Evolutionary conservation across 2,888 invertebrate species (phyloP), one percentile per base, ranked within the genome.

Genomic region (Scaptomyza polygonia): DNA sequence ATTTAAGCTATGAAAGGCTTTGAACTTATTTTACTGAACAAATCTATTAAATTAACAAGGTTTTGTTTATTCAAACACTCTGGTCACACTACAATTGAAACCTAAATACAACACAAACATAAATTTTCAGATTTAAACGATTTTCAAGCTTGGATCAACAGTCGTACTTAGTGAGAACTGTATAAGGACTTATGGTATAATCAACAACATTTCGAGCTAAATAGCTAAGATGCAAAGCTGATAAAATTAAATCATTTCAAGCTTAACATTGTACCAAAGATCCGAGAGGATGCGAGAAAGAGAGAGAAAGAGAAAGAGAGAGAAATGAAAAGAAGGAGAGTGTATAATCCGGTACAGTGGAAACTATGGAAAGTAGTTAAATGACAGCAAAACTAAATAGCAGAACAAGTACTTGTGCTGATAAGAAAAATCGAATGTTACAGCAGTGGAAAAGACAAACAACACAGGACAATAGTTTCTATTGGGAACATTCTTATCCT

Each of bases 311-410:
- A 36, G 14, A 8, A 14, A 7, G 36, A 14, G n/a, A 34, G 34
- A 16, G 5, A 44, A 25, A 3, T 9, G 9, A 0, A n/a, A 7
- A 14, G 0, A 29, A 18, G 8, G 18, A 3, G 2, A 5, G 9
- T 8, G 14, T 36, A 52, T 55, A 70, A 68, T 63, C 52, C 51
- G 4, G 14, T 40, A 49, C 45, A 53, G 39, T 55, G 47, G 21
- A 64, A n/a, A n/a, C n/a, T 53, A 62, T 62, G 67, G 57, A 40
- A 68, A 61, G 74, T 61, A 48, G 65, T 61, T 65, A 86, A 86
- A 57, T 75, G 77, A 62, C 85, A 66, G 58, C 53, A 58, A 54
- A 71, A 51, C 63, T 63, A 65, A 66, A 67, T 61, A 58, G 43
- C 54, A 40, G 39, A 61, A 34, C 48, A 4, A 14, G 18, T 32